These are phyloP conservation scores for Metopolophium dirhodum DNA, from an alignment of 1,140 invertebrate genomes.

Conservation along the genomic window DNA sequence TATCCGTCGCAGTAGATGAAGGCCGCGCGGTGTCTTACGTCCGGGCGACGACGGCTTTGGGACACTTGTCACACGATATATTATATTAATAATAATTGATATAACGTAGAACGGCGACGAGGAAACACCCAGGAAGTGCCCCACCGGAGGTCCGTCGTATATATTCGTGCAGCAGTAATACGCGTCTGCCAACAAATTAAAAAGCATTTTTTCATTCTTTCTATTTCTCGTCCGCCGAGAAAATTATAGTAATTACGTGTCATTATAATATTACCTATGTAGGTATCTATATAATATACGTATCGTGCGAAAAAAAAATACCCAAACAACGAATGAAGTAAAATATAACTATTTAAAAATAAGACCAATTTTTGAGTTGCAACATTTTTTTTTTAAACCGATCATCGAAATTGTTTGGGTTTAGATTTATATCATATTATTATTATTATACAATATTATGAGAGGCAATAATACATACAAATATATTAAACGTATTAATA, in stretches of 20 bases:
- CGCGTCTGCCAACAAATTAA: background rate
- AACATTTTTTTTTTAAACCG: background rate
- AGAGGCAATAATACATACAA: background rate
- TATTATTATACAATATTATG: background rate
- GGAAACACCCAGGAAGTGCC: conserved; percentile 1
- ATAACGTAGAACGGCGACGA: background rate
- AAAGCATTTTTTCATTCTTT: background rate
- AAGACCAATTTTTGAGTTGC: background rate
- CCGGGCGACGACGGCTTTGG: conserved; percentile 20
- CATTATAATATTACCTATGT: background rate
- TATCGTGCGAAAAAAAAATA: conserved; percentile 22
- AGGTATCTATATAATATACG: no score
- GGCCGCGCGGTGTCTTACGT: background rate
- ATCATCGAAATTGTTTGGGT: background rate
- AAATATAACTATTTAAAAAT: background rate
- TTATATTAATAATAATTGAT: background rate
- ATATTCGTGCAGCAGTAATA: background rate
- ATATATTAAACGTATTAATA: background rate
- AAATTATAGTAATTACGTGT: conserved; percentile 13
- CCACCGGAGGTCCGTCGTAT: background rate
- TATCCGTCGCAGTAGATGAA: background rate
- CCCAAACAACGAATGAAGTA: background rate
- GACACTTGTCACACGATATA: conserved; percentile 39
- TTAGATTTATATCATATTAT: background rate
- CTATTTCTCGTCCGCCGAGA: background rate